Percentiles rank a stretch among this genome's conserved stretches.
These are phyloP conservation scores for Bos indicus DNA, from an alignment of 2,113 vertebrate species.

Conservation along the genomic window DNA sequence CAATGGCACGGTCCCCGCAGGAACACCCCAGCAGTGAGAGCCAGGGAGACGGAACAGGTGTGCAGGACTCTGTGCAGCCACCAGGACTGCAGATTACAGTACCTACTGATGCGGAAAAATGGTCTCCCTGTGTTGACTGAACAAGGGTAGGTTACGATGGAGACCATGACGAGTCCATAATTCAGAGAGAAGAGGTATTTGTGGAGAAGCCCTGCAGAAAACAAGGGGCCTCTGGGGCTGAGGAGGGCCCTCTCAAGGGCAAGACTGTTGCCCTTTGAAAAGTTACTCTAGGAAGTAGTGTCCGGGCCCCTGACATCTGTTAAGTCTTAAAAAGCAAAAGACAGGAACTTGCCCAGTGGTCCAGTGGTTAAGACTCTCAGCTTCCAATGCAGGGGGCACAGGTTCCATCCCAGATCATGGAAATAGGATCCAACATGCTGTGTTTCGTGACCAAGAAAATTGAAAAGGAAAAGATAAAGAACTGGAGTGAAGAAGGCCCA, in stretches of 20 bases:
- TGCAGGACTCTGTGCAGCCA: not conserved
- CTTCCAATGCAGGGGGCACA: not conserved
- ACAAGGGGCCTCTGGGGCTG: not conserved
- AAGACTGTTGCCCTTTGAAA: rapidly evolving
- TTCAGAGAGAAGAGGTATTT: not conserved
- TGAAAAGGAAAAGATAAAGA: not conserved
- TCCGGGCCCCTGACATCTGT: rapidly evolving
- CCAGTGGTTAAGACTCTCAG: not conserved
- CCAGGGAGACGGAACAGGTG: rapidly evolving
- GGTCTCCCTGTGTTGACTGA: not conserved
- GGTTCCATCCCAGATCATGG: not conserved
- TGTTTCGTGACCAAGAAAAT: not conserved
- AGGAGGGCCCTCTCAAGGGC: rapidly evolving
- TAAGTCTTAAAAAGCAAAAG: not conserved
- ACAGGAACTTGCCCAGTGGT: not conserved
- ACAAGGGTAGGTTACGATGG: not conserved
- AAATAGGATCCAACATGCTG: not conserved
- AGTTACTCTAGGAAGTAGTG: rapidly evolving
- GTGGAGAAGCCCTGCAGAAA: not conserved
- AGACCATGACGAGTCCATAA: rapidly evolving
- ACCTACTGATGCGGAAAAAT: rapidly evolving
- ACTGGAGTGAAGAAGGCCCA: not conserved
- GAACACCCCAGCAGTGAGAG: rapidly evolving
- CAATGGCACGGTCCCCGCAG: rapidly evolving
- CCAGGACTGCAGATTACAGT: rapidly evolving